Base-by-base conservation (phyloP, 2,888 invertebrate genomes). In the Kuschelorhynchus macadamiae region DNA sequence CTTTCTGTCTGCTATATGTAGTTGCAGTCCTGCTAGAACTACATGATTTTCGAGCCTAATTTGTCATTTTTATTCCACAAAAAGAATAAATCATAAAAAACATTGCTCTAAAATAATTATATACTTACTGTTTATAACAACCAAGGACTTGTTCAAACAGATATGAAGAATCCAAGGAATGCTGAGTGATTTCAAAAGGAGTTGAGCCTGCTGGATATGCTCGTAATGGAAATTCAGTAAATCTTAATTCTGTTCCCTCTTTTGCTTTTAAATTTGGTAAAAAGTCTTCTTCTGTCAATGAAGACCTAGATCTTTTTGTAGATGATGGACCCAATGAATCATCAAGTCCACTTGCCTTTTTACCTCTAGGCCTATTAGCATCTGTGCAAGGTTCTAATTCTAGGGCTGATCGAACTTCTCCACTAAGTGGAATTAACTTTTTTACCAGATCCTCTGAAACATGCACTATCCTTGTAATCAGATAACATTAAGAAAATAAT, bases 111-210 rank as follows among this genome's bases (percentile, higher is more conserved):
- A n/a, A n/a, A n/a, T n/a, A 47, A 18, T 47, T 36, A 55, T 20
- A 1, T 18, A 69, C 87, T 85, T 84, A 91, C 91, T 87, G 86
- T 75, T 85, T 84, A 76, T 80, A 81, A 21, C 86, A 85, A 52
- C 85, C 80, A 41, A 92, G 81, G 81, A 93, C 85, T 1, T 86
- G 83, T 66, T 92, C 89, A 65, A 94, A 83, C 1, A 88, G 86
- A 81, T 90, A 94, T 32, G 91, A 90, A 49, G 90, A 89, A 81
- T 98, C 97, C 78, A 98, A 86, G 71, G 91, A 92, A 84, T 95
- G 93, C 75, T 88, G 89, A 0, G 97, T 96, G 50, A 97, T 91
- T 83, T 97, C 93, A 33, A 91, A 86, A 0, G 97, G 94, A 1
- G 90, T 88, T 0, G 94, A 88, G 11, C 91, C 91, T 3, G 89